These are phyloP conservation scores for Aptenodytes patagonicus DNA, from an alignment of 2,113 vertebrate species.

Conservation along the genomic window DNA sequence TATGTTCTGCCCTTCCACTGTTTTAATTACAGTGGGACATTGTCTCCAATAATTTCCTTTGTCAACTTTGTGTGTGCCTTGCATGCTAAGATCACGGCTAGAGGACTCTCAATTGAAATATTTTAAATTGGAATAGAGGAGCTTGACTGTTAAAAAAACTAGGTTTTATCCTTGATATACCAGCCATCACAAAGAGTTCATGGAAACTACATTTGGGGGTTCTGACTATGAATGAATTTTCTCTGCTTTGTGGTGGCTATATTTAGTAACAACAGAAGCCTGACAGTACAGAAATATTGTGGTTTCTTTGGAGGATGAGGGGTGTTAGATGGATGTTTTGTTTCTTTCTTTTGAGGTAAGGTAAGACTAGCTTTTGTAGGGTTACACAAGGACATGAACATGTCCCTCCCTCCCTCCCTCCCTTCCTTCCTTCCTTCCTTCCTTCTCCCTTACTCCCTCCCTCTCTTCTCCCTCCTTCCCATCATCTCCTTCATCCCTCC, in stretches of 20 bases:
- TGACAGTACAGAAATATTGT: background rate
- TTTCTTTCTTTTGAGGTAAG: background rate
- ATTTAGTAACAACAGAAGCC: background rate
- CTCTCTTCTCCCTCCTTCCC: too few species aligned
- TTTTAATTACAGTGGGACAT: constrained; percentile 68
- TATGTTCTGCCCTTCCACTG: constrained; percentile 24
- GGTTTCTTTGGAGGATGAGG: background rate
- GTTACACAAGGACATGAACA: background rate
- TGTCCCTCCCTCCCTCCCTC: fast-evolving
- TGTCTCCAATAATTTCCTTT: constrained; percentile 67
- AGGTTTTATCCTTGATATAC: background rate
- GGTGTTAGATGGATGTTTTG: fast-evolving
- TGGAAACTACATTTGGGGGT: background rate
- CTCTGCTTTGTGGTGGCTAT: background rate
- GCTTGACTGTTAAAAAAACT: background rate
- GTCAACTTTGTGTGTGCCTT: constrained; percentile 58
- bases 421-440: too few species aligned
- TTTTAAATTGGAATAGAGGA: background rate
- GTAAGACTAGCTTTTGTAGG: background rate
- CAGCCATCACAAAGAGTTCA: background rate
- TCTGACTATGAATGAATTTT: background rate
- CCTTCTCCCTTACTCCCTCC: too few species aligned
- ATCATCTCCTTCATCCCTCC: too few species aligned
- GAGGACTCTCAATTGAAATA: background rate
- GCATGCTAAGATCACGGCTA: constrained; percentile 44